Base-by-base conservation (phyloP, 2,797 vertebrate species). In the Percopsis omiscomaycus region DNA sequence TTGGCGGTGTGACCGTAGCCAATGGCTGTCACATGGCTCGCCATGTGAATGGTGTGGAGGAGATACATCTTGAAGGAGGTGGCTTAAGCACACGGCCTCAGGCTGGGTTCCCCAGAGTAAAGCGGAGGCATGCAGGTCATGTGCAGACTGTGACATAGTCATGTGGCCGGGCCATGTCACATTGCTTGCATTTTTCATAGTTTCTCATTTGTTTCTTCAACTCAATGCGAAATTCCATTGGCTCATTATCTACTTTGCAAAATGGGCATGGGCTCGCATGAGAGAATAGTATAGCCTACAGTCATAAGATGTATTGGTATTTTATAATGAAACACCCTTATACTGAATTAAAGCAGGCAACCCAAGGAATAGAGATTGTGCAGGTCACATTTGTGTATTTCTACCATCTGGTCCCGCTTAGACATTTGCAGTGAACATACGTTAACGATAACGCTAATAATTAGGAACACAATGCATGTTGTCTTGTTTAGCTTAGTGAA, bases 1-100 rank as follows among this genome's bases (percentile, higher is more conserved):
- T 49, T 56, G 13, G 22, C 16, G 30, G 46, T 37, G 58, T 60
- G 58, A 48, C 47, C 42, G 28, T 61, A 50, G 50, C 12, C 28
- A 22, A 30, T 9, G 5, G 10, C 47, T 14, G 50, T 71, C 64
- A 74, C 15, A 5, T 85, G 49, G 50, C 61, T 4, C 37, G 69
- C 83, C 73, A 81, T 81, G 78, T 84, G 86, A 69, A 57, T 50
- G 22, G 50, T 54, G 50, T 53, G 48, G 8, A 28, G 13, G 47
- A 5, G 49, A 11, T 11, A 16, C 12, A 5, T 42, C n/a, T 28
- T 3, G 10, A 44, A 42, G 14, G 32, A 5, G 32, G 12, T 11
- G 55, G 47, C 27, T 14, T 30, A 46, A 28, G 30, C 30, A 48
- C 11, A 44, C 64, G 28, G 32, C 49, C 45, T 52, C 14, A 12